Percentiles rank a stretch among this genome's conserved stretches.
Evolutionary conservation across 2,888 invertebrate species (phyloP).

Genomic region (Drosophila dives): DNA sequence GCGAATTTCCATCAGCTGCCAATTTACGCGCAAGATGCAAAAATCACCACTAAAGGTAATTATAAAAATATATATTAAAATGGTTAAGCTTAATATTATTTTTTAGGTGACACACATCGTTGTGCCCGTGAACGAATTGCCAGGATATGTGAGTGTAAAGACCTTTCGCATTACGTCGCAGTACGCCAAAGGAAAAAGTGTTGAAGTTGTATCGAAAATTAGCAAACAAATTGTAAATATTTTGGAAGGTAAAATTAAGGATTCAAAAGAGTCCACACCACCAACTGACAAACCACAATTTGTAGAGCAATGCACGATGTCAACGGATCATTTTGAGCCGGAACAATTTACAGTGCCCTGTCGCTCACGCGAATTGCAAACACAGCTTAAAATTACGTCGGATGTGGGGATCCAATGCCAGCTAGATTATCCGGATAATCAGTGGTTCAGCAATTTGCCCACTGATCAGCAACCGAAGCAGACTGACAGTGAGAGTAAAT

Average conservation of each 20-base stretch:
- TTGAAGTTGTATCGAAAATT: background rate
- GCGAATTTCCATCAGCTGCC: background rate
- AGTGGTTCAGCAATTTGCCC: background rate
- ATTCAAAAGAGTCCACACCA: background rate
- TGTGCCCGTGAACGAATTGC: slow-evolving; percentile 42
- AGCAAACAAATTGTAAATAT: background rate
- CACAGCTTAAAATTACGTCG: background rate
- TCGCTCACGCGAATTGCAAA: slow-evolving; percentile 38
- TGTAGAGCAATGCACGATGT: background rate
- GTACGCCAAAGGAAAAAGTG: slow-evolving; percentile 7
- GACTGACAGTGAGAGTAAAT: slow-evolving; percentile 4
- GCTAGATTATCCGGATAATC: slow-evolving; percentile 24
- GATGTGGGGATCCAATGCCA: slow-evolving; percentile 67
- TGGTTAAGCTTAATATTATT: background rate
- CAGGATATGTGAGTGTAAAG: slow-evolving; percentile 43
- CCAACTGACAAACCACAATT: background rate
- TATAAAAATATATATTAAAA: background rate
- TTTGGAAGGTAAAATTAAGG: background rate
- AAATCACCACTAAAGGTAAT: slow-evolving; percentile 4
- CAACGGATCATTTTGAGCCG: accelerated
- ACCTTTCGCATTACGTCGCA: slow-evolving; percentile 29
- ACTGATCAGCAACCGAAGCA: background rate
- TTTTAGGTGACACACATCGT: slow-evolving; percentile 29
- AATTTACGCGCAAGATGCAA: slow-evolving; percentile 18
- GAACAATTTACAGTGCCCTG: background rate